These are phyloP conservation scores for Urocolius indicus DNA, from an alignment of 2,113 vertebrate species.

Conservation along the genomic window DNA sequence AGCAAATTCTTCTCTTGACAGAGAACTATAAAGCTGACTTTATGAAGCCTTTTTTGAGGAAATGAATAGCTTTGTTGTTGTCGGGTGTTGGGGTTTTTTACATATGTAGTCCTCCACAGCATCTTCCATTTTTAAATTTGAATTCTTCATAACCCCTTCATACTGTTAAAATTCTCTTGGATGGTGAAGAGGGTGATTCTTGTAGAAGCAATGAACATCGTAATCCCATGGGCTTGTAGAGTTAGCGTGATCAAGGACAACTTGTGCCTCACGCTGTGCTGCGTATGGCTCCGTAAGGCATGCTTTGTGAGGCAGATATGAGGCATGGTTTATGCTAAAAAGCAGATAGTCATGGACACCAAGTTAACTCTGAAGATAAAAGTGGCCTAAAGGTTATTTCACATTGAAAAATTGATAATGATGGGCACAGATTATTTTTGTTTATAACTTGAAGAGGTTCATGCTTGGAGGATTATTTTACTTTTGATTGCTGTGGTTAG, in stretches of 20 bases:
- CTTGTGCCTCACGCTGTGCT: neutral
- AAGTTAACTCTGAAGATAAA: neutral
- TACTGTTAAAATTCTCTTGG: neutral
- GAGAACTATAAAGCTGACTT: neutral
- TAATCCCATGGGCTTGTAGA: neutral
- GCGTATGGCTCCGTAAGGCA: neutral
- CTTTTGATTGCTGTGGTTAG: neutral
- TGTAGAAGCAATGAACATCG: neutral
- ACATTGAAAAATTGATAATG: neutral
- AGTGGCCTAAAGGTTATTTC: neutral
- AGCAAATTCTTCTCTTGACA: neutral
- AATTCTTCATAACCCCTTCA: neutral
- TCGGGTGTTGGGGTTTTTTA: neutral
- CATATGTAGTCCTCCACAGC: neutral
- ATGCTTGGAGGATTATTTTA: neutral
- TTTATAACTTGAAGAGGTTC: neutral
- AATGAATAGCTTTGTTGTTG: neutral
- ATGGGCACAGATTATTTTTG: neutral
- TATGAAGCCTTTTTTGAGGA: neutral
- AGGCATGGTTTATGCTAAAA: neutral
- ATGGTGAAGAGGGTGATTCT: neutral
- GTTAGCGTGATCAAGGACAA: neutral
- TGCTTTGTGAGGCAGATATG: neutral
- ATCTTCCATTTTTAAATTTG: neutral
- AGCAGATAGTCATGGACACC: neutral